phyloP scores from a whole-genome alignment of 2,797 vertebrate species.

The Furcifer pardalis region DNA sequence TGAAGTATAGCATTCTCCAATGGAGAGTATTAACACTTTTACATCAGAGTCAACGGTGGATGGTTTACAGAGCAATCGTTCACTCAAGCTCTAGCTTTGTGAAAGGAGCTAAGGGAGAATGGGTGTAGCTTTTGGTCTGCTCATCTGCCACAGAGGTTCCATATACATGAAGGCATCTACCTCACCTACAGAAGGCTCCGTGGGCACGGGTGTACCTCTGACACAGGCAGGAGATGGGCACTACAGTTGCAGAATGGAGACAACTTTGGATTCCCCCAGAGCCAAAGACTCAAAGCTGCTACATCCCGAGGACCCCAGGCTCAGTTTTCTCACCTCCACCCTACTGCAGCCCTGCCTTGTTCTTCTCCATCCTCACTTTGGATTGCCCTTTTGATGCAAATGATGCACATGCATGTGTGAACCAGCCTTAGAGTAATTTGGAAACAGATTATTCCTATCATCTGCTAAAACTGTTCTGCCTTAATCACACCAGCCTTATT shows the following conservation, averaged over 20 bases:
- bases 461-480: background rate
- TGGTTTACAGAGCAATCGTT: background rate
- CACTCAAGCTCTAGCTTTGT: background rate
- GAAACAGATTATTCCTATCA: background rate
- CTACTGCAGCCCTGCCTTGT: background rate
- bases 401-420: background rate
- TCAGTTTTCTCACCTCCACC: background rate
- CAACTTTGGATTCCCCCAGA: background rate
- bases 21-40: background rate
- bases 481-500: slow-evolving; percentile 19
- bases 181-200: background rate
- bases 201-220: background rate
- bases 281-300: background rate
- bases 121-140: background rate
- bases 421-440: background rate
- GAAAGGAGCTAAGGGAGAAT: background rate
- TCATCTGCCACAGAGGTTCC: background rate
- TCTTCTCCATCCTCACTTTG: background rate
- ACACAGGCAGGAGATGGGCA: background rate
- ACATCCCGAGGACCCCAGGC: background rate
- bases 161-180: background rate
- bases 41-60: background rate
- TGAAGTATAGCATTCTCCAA: background rate
- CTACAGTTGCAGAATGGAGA: background rate
- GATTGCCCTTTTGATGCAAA: background rate